phyloP scores from a whole-genome alignment of 2,113 vertebrate genomes.

The Lagopus leucura region DNA sequence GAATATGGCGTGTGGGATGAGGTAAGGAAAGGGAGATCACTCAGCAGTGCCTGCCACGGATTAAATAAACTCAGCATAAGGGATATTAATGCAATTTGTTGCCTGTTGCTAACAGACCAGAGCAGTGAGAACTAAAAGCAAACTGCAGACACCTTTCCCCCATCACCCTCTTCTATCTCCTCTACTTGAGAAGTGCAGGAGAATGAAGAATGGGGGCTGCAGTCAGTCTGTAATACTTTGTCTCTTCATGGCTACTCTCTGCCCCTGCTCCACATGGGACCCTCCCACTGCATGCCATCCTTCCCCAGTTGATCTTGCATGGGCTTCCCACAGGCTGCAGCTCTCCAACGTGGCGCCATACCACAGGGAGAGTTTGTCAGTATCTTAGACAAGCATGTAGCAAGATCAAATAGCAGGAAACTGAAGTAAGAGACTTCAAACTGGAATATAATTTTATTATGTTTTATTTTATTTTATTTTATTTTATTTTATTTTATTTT shows the following conservation, averaged over 20 bases:
- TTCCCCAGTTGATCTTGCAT: not conserved
- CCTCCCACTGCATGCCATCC: not conserved
- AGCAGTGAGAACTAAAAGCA: not conserved
- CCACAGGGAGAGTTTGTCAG: not conserved
- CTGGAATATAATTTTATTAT: not conserved
- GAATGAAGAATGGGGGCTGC: not conserved
- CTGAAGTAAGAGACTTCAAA: not conserved
- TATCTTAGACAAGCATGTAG: not conserved
- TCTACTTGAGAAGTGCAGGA: not conserved
- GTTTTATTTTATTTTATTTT: not conserved
- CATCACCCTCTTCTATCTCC: not conserved
- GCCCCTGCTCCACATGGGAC: not conserved
- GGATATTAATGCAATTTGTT: not conserved
- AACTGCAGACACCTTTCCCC: not conserved
- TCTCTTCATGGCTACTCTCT: not conserved
- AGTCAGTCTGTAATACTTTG: not conserved
- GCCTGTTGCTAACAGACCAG: not conserved
- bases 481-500: too few relatives aligned
- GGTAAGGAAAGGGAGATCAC: not conserved
- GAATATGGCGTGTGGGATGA: not conserved
- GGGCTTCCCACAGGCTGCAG: not conserved
- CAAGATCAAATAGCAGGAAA: not conserved
- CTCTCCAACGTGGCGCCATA: not conserved
- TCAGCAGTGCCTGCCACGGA: not conserved
- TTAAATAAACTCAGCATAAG: not conserved